Evolutionary conservation across 2,888 invertebrate genomes (phyloP), one percentile per base, ranked within the genome.

Genomic region (Nezara viridula): DNA sequence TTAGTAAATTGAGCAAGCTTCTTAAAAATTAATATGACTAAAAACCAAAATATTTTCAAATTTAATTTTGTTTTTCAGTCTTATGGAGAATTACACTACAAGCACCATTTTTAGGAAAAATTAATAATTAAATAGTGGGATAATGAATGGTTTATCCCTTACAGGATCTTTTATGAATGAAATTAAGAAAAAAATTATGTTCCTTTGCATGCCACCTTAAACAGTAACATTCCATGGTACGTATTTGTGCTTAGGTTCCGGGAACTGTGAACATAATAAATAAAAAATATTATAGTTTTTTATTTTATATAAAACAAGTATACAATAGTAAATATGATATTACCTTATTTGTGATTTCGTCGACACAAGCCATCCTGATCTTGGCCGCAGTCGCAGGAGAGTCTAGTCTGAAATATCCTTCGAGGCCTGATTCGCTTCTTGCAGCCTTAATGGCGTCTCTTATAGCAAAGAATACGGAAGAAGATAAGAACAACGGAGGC

Each of bases 401-500:
- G 92, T 97, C 95, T 0, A 98, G 92, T 60, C 93, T 92, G 92
- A 97, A 97, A 40, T 94, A 93, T 1, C 92, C 92, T 10, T 93
- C 92, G 9, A 95, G 93, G 1, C 96, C 96, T 50, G 95, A 94
- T 90, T 98, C 97, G 27, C 93, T 92, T 40, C 98, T 94, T 0
- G 97, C 97, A 0, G 96, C 95, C 91, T 94, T 94, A 89, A 99
- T 95, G 0, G 98, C 98, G 92, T 96, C 96, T 92, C 96, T 96
- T 90, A 98, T 97, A 0, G 98, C 98, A 92, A 98, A 98, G 93
- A 97, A 97, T 0, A 95, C 96, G 0, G 98, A 96, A n/a, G 96
- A 94, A 0, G 98, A 97, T 91, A 98, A 94, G 92, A 98, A 98
- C 10, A 99, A 93, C 0, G 99, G 99, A 0, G 99, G 99, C 92